Conservation (phyloP, 1,140 invertebrate genomes). For the Oryzaephilus surinamensis region DNA sequence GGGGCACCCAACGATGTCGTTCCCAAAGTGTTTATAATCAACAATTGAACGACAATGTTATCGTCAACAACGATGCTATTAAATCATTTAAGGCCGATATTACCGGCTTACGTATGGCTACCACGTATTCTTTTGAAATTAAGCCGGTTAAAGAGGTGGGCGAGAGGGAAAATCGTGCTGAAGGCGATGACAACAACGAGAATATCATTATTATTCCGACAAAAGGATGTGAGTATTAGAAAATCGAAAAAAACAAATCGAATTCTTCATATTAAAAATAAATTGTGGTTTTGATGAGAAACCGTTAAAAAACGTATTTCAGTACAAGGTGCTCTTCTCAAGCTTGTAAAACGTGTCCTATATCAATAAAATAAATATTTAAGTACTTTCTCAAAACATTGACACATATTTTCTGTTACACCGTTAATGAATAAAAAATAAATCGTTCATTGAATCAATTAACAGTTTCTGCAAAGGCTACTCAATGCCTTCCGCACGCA, state of each 20-base stretch:
- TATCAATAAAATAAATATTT: no score
- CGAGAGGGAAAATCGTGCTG: constrained; percentile 29
- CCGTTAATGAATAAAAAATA: no score
- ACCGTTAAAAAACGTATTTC: no score
- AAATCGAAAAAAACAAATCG: no score
- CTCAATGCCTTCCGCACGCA: constrained; percentile 59
- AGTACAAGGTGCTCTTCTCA: no score
- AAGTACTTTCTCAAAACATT: no score
- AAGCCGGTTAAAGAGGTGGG: constrained; percentile 38
- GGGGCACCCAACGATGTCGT: constrained; percentile 61
- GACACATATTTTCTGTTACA: no score
- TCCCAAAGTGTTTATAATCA: constrained; percentile 37
- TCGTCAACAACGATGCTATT: constrained; percentile 21
- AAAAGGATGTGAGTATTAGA: constrained; percentile 61
- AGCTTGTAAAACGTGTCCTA: no score
- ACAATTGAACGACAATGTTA: neutral
- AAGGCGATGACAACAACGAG: constrained; percentile 35
- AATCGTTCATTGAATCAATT: no score
- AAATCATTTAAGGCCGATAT: constrained; percentile 43
- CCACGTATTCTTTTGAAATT: constrained; percentile 67
- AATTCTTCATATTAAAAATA: no score
- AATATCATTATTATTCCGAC: constrained; percentile 55
- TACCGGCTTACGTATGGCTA: constrained; percentile 59
- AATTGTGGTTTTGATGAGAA: no score
- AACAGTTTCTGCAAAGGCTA: constrained; percentile 65